Evolutionary conservation across 2,797 vertebrate genomes (phyloP), one percentile per base, ranked within the genome.

Genomic region (Anguilla obscura): DNA sequence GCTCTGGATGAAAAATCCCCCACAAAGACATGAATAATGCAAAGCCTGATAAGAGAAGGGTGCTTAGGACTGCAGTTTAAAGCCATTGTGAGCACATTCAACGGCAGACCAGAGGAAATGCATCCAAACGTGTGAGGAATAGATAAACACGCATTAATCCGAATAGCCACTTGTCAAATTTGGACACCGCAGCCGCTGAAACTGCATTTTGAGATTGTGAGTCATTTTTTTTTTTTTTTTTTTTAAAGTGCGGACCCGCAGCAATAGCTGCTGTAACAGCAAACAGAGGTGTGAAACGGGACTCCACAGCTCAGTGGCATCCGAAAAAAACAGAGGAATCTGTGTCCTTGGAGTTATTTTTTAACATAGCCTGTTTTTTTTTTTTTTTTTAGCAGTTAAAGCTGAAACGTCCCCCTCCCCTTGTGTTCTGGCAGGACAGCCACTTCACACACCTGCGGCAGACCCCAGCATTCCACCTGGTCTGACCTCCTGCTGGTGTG

Each of bases 21-120:
- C 74, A n/a, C 24, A 30, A 40, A 18, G 71, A 54, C 86, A 80
- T 82, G 45, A 63, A 82, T 87, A 79, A 79, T 21, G 14, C 36
- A 18, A 21, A 21, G 36, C 86, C 9, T 74, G 30, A 4, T 14
- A 30, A 36, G 69, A 74, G 74, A 82, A 82, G 45, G 1, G 45
- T 82, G 79, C 21, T 40, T 79, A 16, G 40, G n/a, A 4, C 21
- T 9, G 21, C 18, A 24, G 40, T 48, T 82, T 1, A 82, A 82
- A 82, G 40, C 6, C 18, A 48, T 14, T 82, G 79, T 48, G 16
- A 76, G 36, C 74, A 40, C 36, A 76, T 76, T 40, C 45, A 50
- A 50, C 24, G n/a, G 79, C 79, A n/a, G 79, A n/a, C 79, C 24
- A n/a, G 5, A 48, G 21, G 18, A 82, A 76, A 76, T 16, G 30